phyloP scores from a whole-genome alignment of 2,113 vertebrate species.

The Rhinoptilus africanus region DNA sequence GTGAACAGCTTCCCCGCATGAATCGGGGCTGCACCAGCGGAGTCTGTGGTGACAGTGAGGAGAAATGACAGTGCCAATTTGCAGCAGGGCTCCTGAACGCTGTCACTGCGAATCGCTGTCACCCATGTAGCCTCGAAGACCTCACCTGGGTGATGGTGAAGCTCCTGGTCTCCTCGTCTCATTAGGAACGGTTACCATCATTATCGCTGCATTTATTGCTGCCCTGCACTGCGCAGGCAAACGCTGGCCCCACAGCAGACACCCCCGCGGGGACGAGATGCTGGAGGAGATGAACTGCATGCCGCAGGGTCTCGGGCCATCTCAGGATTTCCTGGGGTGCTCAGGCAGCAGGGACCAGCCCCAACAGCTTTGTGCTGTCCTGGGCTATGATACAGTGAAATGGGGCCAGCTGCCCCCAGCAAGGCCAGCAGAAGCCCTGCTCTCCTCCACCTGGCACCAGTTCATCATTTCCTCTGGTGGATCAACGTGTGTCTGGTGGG shows the following conservation, averaged over 20 bases:
- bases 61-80: not conserved
- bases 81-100: not conserved
- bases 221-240: not conserved
- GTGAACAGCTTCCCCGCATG: not conserved
- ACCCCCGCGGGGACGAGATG: accelerated
- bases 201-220: not conserved
- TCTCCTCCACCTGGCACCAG: not conserved
- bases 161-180: not conserved
- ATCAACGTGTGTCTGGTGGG: accelerated
- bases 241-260: not conserved
- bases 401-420: no score
- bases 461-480: not conserved
- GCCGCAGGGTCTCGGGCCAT: accelerated
- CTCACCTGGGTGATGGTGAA: not conserved
- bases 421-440: not conserved
- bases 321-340: not conserved
- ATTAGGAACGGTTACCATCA: not conserved
- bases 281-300: not conserved
- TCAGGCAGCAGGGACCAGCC: not conserved
- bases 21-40: not conserved
- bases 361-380: not conserved
- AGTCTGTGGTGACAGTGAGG: not conserved
- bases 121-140: not conserved
- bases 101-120: slow-evolving; percentile 2
- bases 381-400: not conserved